phyloP scores from a whole-genome alignment of 2,888 invertebrate genomes.

The Pseudolycoriella hygida region DNA sequence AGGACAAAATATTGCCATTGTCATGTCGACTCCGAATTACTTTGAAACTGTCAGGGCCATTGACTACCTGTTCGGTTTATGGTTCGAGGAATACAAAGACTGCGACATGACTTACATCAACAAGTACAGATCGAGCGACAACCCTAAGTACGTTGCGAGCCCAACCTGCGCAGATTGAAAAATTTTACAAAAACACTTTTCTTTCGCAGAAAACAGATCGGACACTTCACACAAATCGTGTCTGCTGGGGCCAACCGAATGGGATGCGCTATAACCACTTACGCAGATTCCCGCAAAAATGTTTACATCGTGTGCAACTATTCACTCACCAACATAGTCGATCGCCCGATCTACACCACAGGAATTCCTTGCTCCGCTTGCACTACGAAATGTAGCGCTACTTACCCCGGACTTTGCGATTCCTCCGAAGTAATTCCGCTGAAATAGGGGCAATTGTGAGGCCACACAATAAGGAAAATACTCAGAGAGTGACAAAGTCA shows the following conservation, averaged over 20 bases:
- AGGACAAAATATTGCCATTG: slow-evolving; percentile 25
- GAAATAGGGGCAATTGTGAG: too few relatives aligned
- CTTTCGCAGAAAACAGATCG: slow-evolving; percentile 21
- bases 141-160: too few relatives aligned
- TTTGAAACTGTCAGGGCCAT: slow-evolving; percentile 20
- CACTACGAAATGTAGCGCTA: not conserved
- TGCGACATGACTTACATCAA: slow-evolving; percentile 22
- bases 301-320: slow-evolving; percentile 26
- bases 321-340: slow-evolving; percentile 23
- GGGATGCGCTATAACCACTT: slow-evolving; percentile 25
- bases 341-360: slow-evolving; percentile 19
- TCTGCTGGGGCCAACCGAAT: slow-evolving; percentile 25
- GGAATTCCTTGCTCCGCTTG: slow-evolving; percentile 24
- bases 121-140: not conserved
- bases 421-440: too few relatives aligned
- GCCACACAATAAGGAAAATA: too few relatives aligned
- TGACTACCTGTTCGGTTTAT: slow-evolving; percentile 19
- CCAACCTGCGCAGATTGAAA: too few relatives aligned
- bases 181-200: not conserved
- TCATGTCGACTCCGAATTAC: slow-evolving; percentile 15
- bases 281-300: slow-evolving; percentile 19
- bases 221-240: slow-evolving; percentile 25
- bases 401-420: too few relatives aligned
- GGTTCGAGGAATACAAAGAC: slow-evolving; percentile 22
- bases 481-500: too few relatives aligned